Conservation (phyloP, 2,113 vertebrate species). For the Myanophis thanlyinensis region DNA sequence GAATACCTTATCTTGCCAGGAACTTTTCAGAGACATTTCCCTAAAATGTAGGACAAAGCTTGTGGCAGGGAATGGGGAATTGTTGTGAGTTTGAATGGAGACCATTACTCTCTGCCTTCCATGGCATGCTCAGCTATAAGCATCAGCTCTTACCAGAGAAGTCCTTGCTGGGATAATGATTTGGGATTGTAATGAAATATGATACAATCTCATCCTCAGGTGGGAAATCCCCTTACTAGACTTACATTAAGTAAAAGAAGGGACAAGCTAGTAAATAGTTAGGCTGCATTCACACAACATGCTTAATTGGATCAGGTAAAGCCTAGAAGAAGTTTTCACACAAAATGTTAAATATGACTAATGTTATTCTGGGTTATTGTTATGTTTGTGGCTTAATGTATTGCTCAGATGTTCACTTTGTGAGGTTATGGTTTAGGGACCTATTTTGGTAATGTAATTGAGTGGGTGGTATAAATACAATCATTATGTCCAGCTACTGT, state of each 20-base stretch:
- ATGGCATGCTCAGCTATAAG: background rate
- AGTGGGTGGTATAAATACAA: background rate
- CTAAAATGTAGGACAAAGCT: background rate
- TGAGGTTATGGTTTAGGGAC: background rate
- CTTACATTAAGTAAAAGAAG: background rate
- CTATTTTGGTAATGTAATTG: background rate
- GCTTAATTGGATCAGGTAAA: background rate
- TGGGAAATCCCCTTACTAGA: background rate
- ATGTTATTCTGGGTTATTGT: background rate
- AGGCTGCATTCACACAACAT: background rate
- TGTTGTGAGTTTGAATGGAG: background rate
- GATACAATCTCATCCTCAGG: background rate
- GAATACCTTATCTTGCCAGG: background rate
- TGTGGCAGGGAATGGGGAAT: background rate
- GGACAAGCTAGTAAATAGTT: background rate
- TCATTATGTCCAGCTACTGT: background rate
- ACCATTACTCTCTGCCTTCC: background rate
- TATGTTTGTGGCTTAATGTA: background rate
- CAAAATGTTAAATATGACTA: background rate
- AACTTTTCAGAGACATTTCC: background rate
- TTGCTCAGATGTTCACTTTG: background rate
- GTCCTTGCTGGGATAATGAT: background rate
- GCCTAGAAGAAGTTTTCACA: background rate
- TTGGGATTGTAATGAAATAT: background rate
- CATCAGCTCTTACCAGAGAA: background rate